Percentiles rank a stretch among this genome's conserved stretches.
These are phyloP conservation scores for Mus pahari DNA, from an alignment of 2,113 vertebrate species.

Conservation along the genomic window DNA sequence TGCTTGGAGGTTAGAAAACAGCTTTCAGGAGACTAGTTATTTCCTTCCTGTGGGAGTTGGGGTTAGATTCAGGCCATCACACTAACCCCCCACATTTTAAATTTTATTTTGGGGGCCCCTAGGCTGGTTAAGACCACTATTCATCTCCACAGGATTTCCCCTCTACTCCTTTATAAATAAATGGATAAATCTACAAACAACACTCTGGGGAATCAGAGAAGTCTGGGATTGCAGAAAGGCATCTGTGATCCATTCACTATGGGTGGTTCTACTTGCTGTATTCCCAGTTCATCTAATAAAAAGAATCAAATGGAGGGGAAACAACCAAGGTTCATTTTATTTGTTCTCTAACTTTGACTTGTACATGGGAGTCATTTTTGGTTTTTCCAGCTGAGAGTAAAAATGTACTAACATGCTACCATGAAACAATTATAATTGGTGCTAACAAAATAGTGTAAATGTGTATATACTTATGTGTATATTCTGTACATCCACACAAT, in stretches of 20 bases:
- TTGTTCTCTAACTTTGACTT: not conserved
- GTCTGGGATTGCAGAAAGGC: conserved; percentile 79
- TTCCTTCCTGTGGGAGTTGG: not conserved
- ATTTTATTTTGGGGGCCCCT: conserved; percentile 74
- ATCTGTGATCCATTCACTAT: conserved; percentile 79
- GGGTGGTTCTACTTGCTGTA: conserved; percentile 88
- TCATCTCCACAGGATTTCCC: conserved; percentile 88
- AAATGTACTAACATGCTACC: not conserved
- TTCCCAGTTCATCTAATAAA: conserved; percentile 90
- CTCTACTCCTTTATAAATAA: conserved; percentile 78
- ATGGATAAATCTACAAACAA: conserved; percentile 90
- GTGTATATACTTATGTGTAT: not conserved
- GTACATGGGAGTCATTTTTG: not conserved
- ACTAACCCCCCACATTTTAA: conserved; percentile 74
- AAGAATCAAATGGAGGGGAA: conserved; percentile 84
- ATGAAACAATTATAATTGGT: not conserved
- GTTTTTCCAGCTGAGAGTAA: conserved; percentile 33
- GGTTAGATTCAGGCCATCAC: not conserved
- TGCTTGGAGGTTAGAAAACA: not conserved
- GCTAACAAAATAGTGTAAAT: not conserved
- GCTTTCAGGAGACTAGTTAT: not conserved
- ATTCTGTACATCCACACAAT: not conserved
- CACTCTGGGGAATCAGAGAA: conserved; percentile 84
- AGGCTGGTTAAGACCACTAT: conserved; percentile 84
- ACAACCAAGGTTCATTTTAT: not conserved